phyloP scores from a whole-genome alignment of 1,140 invertebrate species.

The Brachionus koreanus region DNA sequence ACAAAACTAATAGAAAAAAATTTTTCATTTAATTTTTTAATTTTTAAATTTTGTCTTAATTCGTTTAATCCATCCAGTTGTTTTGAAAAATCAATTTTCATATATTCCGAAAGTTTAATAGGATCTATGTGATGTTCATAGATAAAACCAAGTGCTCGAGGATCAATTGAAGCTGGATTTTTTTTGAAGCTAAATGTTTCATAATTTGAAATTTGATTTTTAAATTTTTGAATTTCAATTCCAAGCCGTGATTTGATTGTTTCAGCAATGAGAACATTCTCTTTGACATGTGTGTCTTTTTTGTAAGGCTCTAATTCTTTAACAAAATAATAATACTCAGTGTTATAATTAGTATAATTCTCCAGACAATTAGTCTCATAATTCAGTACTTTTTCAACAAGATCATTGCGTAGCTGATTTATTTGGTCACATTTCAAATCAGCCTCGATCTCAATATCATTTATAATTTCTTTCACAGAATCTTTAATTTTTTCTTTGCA shows the following conservation, averaged over 20 bases:
- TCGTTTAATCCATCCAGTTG: not conserved
- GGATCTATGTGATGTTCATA: conserved; percentile 19
- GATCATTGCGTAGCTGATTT: not conserved
- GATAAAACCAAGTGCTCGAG: not conserved
- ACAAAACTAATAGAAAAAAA: not conserved
- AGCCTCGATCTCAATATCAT: not conserved
- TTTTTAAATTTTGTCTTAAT: not conserved
- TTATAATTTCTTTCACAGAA: not conserved
- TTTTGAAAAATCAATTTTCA: not conserved
- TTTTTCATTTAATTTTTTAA: not conserved
- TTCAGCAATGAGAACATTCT: not conserved
- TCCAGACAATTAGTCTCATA: not conserved
- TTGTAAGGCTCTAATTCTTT: not conserved
- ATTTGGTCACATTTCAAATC: not conserved
- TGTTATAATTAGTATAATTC: conserved; percentile 7
- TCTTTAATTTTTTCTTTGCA: not conserved
- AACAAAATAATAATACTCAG: not conserved
- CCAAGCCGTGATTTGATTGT: not conserved
- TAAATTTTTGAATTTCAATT: conserved; percentile 25
- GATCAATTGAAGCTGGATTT: not conserved
- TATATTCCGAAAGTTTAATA: not conserved
- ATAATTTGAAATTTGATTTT: conserved; percentile 21
- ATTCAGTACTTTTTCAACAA: conserved; percentile 4
- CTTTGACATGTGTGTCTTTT: not conserved
- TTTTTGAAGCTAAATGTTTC: not conserved